These are phyloP conservation scores for Mirza zaza DNA, from an alignment of 2,113 vertebrate species.

Conservation along the genomic window DNA sequence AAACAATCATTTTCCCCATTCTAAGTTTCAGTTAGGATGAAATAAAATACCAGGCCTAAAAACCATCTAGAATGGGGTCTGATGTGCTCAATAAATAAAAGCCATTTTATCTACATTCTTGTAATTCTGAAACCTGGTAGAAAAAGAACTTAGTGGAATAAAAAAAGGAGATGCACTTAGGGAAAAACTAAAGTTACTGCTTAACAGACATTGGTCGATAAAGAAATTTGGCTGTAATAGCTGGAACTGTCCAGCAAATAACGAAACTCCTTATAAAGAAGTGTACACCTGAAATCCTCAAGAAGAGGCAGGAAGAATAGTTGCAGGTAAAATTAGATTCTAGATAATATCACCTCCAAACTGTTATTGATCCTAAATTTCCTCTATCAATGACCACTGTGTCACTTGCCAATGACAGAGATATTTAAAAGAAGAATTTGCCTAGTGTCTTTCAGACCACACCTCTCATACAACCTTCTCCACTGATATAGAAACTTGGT, in stretches of 20 bases:
- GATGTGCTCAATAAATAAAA: background rate
- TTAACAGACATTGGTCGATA: background rate
- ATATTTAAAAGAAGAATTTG: background rate
- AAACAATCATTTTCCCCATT: background rate
- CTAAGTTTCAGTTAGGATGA: background rate
- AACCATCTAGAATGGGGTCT: background rate
- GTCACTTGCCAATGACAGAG: background rate
- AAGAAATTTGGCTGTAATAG: background rate
- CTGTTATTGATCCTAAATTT: background rate
- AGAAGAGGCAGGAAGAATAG: background rate
- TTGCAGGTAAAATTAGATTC: background rate
- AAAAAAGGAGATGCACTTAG: background rate
- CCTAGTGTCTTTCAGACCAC: background rate
- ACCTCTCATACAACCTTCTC: background rate
- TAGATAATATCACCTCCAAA: background rate
- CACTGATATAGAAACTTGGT: background rate
- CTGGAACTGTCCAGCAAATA: background rate
- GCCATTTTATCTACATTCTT: background rate
- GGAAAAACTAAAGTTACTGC: background rate
- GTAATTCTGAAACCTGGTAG: background rate
- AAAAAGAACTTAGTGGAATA: background rate
- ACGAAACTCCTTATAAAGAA: background rate
- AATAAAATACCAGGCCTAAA: background rate
- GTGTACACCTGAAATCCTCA: background rate
- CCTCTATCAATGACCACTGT: background rate